A percentile compares a stretch with the other conserved stretches of the same genome.
Evolutionary conservation across 2,888 invertebrate genomes (phyloP).

Genomic region (Griposia aprilina): DNA sequence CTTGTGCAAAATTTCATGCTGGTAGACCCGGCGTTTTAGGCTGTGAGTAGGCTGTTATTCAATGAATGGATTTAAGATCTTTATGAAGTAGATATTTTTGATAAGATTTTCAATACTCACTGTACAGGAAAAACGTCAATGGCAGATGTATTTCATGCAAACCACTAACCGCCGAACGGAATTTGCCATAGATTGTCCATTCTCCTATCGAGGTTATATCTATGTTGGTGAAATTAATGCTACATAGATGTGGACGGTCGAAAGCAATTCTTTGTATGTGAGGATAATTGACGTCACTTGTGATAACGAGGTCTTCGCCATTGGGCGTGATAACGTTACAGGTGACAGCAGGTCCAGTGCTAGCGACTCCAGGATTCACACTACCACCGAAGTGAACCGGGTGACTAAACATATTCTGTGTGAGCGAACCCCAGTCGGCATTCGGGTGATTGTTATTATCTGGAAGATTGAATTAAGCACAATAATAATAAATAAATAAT

Average conservation of each 20-base stretch:
- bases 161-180: constrained; percentile 46
- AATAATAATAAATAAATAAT: background rate
- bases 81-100: background rate
- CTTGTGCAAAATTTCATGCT: too few relatives aligned
- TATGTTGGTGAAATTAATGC: constrained; percentile 71
- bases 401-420: constrained; percentile 58
- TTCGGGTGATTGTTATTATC: constrained; percentile 59
- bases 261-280: constrained; percentile 65
- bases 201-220: constrained; percentile 66
- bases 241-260: constrained; percentile 60
- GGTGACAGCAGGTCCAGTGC: constrained; percentile 51
- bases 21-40: background rate
- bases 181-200: constrained; percentile 74
- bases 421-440: constrained; percentile 46
- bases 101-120: constrained; percentile 65
- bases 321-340: constrained; percentile 76
- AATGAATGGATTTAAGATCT: background rate
- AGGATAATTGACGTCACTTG: constrained; percentile 66
- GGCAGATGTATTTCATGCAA: constrained; percentile 68
- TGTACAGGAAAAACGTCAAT: constrained; percentile 71
- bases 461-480: constrained; percentile 51
- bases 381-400: constrained; percentile 70
- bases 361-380: constrained; percentile 67
- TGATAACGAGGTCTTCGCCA: constrained; percentile 71
- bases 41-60: background rate